These are phyloP conservation scores for Turdus rufiventris DNA, from an alignment of 2,113 vertebrate genomes.

Conservation along the genomic window DNA sequence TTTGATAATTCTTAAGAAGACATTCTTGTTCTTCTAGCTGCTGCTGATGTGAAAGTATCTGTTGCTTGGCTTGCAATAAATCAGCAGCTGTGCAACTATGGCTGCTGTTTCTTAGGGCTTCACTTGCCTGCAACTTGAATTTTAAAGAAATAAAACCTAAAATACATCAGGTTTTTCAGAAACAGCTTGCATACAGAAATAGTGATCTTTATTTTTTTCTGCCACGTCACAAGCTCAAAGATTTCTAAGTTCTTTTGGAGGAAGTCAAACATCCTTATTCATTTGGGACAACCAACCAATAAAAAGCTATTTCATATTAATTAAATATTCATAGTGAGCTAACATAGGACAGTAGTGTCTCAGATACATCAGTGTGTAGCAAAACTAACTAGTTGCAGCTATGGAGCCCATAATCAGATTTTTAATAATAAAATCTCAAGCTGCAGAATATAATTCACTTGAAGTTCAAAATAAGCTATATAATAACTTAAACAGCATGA, in stretches of 20 bases:
- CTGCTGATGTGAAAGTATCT: conserved; percentile 85
- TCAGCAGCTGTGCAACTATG: conserved; percentile 91
- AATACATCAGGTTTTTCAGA: not conserved
- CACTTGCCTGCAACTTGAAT: conserved; percentile 90
- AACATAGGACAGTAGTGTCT: not conserved
- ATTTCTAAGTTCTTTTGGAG: not conserved
- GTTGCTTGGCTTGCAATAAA: conserved; percentile 88
- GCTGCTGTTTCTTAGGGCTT: conserved; percentile 88
- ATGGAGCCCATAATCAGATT: not conserved
- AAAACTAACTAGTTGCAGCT: not conserved
- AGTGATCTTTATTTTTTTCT: not conserved
- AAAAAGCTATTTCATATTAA: not conserved
- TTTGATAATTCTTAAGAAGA: conserved; percentile 73
- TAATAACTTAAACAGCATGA: not conserved
- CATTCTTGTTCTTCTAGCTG: conserved; percentile 82
- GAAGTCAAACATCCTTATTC: not conserved
- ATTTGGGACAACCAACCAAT: not conserved
- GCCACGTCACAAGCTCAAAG: not conserved
- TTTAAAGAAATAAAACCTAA: not conserved
- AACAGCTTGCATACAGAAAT: not conserved
- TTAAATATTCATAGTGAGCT: not conserved
- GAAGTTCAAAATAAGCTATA: not conserved
- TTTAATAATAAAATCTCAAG: not conserved
- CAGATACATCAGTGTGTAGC: not conserved
- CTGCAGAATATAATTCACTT: not conserved